A percentile compares a stretch with the other conserved stretches of the same genome.
Conservation (phyloP, 2,113 vertebrate species). For the Pyrgilauda ruficollis region DNA sequence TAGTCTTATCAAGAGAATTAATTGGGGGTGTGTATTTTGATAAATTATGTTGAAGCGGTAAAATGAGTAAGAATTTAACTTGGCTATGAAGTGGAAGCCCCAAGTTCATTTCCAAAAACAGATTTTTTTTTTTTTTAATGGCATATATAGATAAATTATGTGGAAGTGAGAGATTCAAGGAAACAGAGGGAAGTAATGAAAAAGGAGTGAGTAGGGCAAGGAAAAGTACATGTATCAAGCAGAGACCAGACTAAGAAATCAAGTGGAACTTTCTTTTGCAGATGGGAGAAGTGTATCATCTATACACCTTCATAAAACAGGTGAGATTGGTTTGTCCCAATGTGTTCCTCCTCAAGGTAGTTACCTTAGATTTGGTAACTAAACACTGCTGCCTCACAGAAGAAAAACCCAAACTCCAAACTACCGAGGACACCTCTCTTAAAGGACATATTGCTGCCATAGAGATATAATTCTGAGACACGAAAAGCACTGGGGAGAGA, state of each 20-base stretch:
- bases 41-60: neutral
- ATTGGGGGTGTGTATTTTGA: neutral
- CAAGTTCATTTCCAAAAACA: neutral
- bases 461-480: neutral
- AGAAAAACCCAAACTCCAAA: neutral
- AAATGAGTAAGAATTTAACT: neutral
- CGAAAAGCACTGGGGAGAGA: fast-evolving
- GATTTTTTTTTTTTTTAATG: neutral
- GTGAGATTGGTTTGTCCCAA: neutral
- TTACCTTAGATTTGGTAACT: neutral
- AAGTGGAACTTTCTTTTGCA: neutral
- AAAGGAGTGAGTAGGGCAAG: neutral
- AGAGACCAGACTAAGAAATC: neutral
- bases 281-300: neutral
- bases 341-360: neutral
- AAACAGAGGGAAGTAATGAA: neutral
- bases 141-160: neutral
- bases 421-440: neutral
- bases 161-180: neutral
- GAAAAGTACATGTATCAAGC: neutral
- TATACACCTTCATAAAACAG: neutral
- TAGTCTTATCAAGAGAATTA: neutral
- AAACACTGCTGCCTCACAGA: neutral
- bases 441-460: neutral
- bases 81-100: neutral